A percentile compares a stretch with the other conserved stretches of the same genome.
These are phyloP conservation scores for Temnothorax ravouxi DNA, from an alignment of 2,888 invertebrate genomes.

Conservation along the genomic window DNA sequence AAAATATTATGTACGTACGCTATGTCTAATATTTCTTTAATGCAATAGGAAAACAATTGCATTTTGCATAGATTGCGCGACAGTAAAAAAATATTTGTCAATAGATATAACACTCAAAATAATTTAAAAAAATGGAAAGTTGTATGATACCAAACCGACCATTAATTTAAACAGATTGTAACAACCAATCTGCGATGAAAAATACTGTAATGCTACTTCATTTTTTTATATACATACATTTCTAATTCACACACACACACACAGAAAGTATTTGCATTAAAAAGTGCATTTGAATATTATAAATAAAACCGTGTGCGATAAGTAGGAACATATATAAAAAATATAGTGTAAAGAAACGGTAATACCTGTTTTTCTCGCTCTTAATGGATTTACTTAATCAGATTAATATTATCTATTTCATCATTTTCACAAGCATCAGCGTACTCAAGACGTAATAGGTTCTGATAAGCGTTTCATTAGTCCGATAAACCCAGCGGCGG, in stretches of 20 bases:
- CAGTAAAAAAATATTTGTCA: too few species aligned
- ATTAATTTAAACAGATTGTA: too few species aligned
- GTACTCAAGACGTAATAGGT: not conserved
- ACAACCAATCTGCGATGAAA: too few species aligned
- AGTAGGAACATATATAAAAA: not conserved
- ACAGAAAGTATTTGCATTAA: not conserved
- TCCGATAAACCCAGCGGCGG: not conserved
- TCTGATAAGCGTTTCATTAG: constrained; percentile 9
- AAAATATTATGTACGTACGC: too few species aligned
- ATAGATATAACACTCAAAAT: too few species aligned
- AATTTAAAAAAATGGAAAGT: too few species aligned
- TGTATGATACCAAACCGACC: too few species aligned
- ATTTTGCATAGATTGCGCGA: too few species aligned
- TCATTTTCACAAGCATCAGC: not conserved
- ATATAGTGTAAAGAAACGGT: not conserved
- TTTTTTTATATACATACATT: not conserved
- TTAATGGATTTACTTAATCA: not conserved
- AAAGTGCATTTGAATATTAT: not conserved
- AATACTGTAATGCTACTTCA: too few species aligned
- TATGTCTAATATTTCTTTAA: too few species aligned
- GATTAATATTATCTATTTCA: constrained; percentile 6
- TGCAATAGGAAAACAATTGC: too few species aligned
- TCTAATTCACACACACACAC: too few species aligned
- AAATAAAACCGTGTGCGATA: not conserved
- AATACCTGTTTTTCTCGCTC: not conserved